Evolutionary conservation across 2,113 vertebrate species (phyloP), one percentile per base, ranked within the genome.

Genomic region (Fulmarus glacialis): DNA sequence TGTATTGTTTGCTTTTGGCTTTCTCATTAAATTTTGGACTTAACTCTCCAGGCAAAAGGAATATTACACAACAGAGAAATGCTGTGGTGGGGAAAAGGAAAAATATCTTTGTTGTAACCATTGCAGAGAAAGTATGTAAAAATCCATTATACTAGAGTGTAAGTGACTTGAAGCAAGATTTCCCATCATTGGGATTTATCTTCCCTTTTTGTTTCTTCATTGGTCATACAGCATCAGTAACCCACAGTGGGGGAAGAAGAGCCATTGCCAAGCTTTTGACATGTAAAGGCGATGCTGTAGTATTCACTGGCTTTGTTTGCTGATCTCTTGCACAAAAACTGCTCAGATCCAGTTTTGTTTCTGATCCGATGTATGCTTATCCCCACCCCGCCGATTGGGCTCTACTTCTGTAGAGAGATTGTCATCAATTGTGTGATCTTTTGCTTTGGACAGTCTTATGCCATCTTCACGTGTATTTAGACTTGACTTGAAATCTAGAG

Each of bases 361-460:
- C 58, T 87, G 30, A 42, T 42, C n/a, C 78, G 19, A 13, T 34
- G 2, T 58, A 15, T 56, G 36, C 36, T 67, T 55, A 15, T 8
- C 24, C 17, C 15, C 9, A 43, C 19, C 4, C 0, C 2, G 2
- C 58, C 66, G 32, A 36, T 1, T 30, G 55, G 9, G 6, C 24
- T 62, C 9, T 56, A 4, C 19, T 68, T 80, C 48, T 68, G 0
- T 3, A 22, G 29, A 13, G 2, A 9, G 16, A 19, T 47, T 78
- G 36, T 63, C 34, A 42, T 60, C 15, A 45, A 3, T 21, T 82
- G 7, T 83, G 43, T 85, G 29, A 21, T 48, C 23, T 63, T 90
- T 26, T 60, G 43, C 40, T 80, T 58, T 80, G 43, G 5, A 45
- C 17, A 11, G 11, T 73, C 18, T 92, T 80, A 32, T 0, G 1